Percentiles rank a stretch among this genome's conserved stretches.
These are phyloP conservation scores for Montipora sp. DNA, from an alignment of 64 coral and sea anemone species.

Conservation along the genomic window DNA sequence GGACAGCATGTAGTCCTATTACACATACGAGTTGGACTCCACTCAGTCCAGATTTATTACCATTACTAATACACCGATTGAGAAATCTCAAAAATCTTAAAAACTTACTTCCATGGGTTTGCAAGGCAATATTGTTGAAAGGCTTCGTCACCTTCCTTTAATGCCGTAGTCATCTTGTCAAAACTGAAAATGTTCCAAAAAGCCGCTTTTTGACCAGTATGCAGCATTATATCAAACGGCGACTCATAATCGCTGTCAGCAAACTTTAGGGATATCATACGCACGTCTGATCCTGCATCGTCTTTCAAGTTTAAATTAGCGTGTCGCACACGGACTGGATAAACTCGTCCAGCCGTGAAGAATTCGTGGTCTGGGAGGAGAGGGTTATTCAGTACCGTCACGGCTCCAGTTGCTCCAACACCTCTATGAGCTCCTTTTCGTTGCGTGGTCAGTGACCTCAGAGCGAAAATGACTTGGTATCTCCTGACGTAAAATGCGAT, in stretches of 20 bases:
- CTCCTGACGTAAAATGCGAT: slow-evolving; percentile 57
- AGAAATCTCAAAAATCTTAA: neutral
- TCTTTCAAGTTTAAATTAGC: slow-evolving; percentile 58
- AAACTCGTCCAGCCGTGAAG: slow-evolving; percentile 62
- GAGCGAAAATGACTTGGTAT: slow-evolving; percentile 68
- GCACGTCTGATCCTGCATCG: slow-evolving; percentile 67
- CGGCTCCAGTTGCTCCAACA: slow-evolving; percentile 66
- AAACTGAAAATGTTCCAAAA: slow-evolving; percentile 80
- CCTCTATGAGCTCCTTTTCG: slow-evolving; percentile 49
- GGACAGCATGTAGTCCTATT: too few relatives aligned
- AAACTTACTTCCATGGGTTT: slow-evolving; percentile 85
- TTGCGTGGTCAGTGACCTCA: slow-evolving; percentile 42
- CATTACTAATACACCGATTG: neutral
- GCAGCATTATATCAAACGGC: slow-evolving; percentile 83
- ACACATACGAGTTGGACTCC: neutral
- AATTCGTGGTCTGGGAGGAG: slow-evolving; percentile 74
- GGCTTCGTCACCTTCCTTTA: slow-evolving; percentile 42
- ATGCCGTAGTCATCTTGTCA: slow-evolving; percentile 65
- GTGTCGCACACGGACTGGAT: slow-evolving; percentile 77
- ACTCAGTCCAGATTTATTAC: neutral
- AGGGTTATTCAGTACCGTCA: slow-evolving; percentile 71
- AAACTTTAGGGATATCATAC: slow-evolving; percentile 78
- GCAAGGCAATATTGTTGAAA: slow-evolving; percentile 63
- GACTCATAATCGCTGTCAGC: slow-evolving; percentile 80
- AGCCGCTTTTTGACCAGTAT: slow-evolving; percentile 77